A percentile compares a stretch with the other conserved stretches of the same genome.
These are phyloP conservation scores for Cryptotermes secundus DNA, from an alignment of 1,140 invertebrate genomes.

Conservation along the genomic window DNA sequence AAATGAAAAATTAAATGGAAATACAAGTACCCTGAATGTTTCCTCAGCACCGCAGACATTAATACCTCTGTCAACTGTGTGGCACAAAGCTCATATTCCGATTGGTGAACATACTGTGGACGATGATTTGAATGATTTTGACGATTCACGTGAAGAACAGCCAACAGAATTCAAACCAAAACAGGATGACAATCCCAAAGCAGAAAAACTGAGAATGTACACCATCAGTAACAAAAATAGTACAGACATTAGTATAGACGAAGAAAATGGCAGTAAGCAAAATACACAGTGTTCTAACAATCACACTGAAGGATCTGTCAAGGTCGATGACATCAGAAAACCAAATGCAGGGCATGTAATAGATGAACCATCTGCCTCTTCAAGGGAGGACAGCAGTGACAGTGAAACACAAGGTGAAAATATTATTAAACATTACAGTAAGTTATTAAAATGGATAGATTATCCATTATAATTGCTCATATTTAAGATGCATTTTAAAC, in stretches of 20 bases:
- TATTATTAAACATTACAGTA: conserved; percentile 46
- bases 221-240: not conserved
- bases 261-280: not conserved
- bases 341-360: not conserved
- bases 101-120: too few relatives aligned
- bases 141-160: too few relatives aligned
- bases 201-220: not conserved
- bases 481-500: not conserved
- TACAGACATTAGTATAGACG: not conserved
- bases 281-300: not conserved
- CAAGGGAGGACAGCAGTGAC: conserved; percentile 22
- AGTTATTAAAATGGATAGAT: conserved; percentile 45
- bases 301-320: not conserved
- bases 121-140: too few relatives aligned
- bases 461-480: conserved; percentile 36
- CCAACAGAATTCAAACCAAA: too few relatives aligned
- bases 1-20: not conserved
- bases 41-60: not conserved
- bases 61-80: too few relatives aligned
- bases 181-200: too few relatives aligned
- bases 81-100: too few relatives aligned
- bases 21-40: not conserved
- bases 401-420: conserved; percentile 40
- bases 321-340: too few relatives aligned
- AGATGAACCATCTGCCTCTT: not conserved